A percentile compares a stretch with the other conserved stretches of the same genome.
phyloP scores from a whole-genome alignment of 2,113 vertebrate species.

The Ancistrus triradiatus region DNA sequence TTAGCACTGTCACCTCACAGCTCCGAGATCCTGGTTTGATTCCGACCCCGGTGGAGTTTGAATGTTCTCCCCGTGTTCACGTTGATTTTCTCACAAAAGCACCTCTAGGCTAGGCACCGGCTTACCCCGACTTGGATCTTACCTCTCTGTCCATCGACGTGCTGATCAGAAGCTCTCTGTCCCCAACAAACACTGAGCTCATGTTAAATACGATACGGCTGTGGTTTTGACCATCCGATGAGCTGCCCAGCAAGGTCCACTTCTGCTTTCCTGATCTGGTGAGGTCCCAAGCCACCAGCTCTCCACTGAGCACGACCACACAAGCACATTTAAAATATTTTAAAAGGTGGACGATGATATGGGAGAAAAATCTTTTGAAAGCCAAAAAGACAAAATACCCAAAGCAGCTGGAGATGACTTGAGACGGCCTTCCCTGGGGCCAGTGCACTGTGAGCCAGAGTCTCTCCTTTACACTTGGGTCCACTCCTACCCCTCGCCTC shows the following conservation, averaged over 20 bases:
- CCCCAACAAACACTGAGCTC: slow-evolving; percentile 67
- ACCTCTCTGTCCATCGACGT: slow-evolving; percentile 88
- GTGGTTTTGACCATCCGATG: slow-evolving; percentile 87
- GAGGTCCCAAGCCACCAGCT: slow-evolving; percentile 88
- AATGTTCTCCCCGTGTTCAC: too few species aligned
- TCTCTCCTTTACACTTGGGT: slow-evolving; percentile 83
- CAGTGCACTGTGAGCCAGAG: slow-evolving; percentile 91
- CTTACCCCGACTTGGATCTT: too few species aligned
- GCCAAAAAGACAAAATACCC: slow-evolving; percentile 65
- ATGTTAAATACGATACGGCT: slow-evolving; percentile 90
- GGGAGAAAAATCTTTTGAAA: background rate
- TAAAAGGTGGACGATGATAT: too few species aligned
- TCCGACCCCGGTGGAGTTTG: too few species aligned
- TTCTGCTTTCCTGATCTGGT: slow-evolving; percentile 76
- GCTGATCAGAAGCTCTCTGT: slow-evolving; percentile 80
- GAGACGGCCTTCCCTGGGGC: slow-evolving; percentile 70
- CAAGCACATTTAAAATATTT: background rate
- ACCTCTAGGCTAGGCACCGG: too few species aligned
- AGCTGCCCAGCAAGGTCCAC: slow-evolving; percentile 77
- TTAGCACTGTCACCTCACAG: too few species aligned
- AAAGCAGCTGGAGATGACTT: slow-evolving; percentile 86
- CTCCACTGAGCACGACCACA: slow-evolving; percentile 70
- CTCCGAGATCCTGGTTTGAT: too few species aligned
- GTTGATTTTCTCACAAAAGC: too few species aligned
- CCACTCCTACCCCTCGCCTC: slow-evolving; percentile 75